phyloP scores from a whole-genome alignment of 2,113 vertebrate genomes.

The Peromyscus leucopus region DNA sequence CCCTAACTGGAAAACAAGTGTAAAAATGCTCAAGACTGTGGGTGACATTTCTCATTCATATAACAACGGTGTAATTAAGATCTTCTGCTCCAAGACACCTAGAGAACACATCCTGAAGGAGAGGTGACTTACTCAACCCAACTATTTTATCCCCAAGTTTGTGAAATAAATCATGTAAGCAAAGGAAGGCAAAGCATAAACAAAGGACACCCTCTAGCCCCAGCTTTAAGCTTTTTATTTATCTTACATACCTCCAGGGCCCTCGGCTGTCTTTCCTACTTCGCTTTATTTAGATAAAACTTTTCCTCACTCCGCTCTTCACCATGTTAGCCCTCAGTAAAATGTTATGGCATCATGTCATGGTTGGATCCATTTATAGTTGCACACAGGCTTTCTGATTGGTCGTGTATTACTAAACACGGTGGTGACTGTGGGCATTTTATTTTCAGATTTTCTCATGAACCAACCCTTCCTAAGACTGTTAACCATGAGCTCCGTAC shows the following conservation, averaged over 20 bases:
- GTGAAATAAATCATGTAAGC: background rate
- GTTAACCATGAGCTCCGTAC: background rate
- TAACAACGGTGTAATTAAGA: too few species aligned
- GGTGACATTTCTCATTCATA: background rate
- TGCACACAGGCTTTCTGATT: background rate
- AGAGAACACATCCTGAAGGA: background rate
- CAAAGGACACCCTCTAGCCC: background rate
- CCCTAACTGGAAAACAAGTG: background rate
- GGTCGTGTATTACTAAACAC: background rate
- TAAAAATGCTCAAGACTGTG: background rate
- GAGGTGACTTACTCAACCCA: background rate
- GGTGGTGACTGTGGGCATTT: background rate
- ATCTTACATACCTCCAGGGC: background rate
- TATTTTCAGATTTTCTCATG: background rate
- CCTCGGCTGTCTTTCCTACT: background rate
- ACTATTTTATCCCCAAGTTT: background rate
- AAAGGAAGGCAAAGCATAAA: background rate
- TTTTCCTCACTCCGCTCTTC: background rate
- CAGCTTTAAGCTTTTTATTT: background rate
- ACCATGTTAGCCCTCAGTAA: background rate
- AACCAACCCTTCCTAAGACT: background rate
- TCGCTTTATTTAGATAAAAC: background rate
- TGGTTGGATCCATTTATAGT: background rate
- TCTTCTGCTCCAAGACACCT: background rate
- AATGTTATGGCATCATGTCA: background rate